A percentile compares a stretch with the other conserved stretches of the same genome.
phyloP scores from a whole-genome alignment of 2,888 invertebrate species.

The Melipona beecheii region DNA sequence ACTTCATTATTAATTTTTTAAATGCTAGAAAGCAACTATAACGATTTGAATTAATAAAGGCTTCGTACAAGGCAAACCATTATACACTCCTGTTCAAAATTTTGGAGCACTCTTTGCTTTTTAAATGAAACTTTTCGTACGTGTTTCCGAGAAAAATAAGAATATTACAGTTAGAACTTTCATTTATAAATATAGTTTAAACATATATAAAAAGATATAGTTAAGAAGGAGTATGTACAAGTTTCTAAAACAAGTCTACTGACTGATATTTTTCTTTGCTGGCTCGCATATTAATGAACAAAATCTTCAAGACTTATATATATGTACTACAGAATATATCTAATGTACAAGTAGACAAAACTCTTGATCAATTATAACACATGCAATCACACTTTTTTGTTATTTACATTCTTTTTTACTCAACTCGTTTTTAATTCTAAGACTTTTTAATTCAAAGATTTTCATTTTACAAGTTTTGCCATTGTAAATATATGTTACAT shows the following conservation, averaged over 20 bases:
- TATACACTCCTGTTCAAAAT: too few relatives aligned
- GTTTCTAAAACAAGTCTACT: background rate
- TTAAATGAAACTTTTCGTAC: too few relatives aligned
- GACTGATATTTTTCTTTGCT: background rate
- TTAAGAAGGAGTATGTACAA: background rate
- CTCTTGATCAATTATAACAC: slow-evolving; percentile 22
- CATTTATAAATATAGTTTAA: too few relatives aligned
- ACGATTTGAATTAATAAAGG: background rate
- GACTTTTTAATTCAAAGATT: background rate
- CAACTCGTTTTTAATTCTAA: background rate
- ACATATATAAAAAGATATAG: too few relatives aligned
- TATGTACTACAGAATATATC: slow-evolving; percentile 1
- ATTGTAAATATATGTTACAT: slow-evolving; percentile 1
- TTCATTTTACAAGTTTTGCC: background rate
- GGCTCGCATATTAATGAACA: background rate
- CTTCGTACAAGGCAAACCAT: background rate
- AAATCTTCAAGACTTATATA: slow-evolving; percentile 1
- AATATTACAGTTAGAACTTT: too few relatives aligned
- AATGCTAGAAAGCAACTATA: background rate
- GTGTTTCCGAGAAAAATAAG: too few relatives aligned
- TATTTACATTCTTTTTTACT: slow-evolving; percentile 4
- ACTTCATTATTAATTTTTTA: slow-evolving; percentile 11
- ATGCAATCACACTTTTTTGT: slow-evolving; percentile 20
- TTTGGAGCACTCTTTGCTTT: too few relatives aligned
- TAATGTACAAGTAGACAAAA: slow-evolving; percentile 16